Evolutionary conservation across 2,113 vertebrate genomes (phyloP), one percentile per base, ranked within the genome.

Genomic region (Microtus montanus): DNA sequence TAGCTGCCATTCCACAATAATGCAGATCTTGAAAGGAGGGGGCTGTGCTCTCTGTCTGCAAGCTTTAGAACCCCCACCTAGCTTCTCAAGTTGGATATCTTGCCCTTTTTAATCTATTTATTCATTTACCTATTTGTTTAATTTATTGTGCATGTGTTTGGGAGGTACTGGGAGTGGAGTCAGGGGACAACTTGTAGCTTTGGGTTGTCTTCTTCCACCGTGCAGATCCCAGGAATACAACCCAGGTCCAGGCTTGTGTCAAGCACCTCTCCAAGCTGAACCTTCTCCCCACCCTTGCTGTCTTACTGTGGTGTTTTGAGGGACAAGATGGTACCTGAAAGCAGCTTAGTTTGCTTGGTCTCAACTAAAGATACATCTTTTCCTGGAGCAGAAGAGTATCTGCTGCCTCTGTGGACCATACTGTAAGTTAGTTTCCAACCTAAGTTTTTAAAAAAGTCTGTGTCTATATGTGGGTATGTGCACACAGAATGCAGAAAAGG

Each of bases 311-410:
- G 75, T 79, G 13, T 70, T 90, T 24, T 82, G 52, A 80, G 24
- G 12, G 44, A 38, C 38, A 73, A 68, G 12, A 33, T 78, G 63
- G 47, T 71, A 94, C 44, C 33, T 90, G 78, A 84, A 84, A 97
- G 44, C 58, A 91, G 87, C 52, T 44, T 28, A 89, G 52, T 70
- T 58, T 75, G 78, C 7, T 94, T 38, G 49, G 35, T 83, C 33
- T 87, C 68, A 92, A 78, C 49, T 87, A 86, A 93, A 74, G 24
- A 80, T 85, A 87, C 24, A 52, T n/a, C 35, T 74, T 58, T 92
- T 84, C 64, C 63, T 90, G 71, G 44, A 87, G n/a, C 54, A 68
- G 52, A 88, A 91, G 41, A 52, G 5, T 44, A 94, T 38, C n/a
- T 83, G 64, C 28, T 49, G 33, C 47, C 22, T 63, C 64, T 82